Evolutionary conservation across 53 echinoderm and acorn worm species (phyloP), one percentile per base, ranked within the genome.

Genomic region (Hippasteria phrygiana): DNA sequence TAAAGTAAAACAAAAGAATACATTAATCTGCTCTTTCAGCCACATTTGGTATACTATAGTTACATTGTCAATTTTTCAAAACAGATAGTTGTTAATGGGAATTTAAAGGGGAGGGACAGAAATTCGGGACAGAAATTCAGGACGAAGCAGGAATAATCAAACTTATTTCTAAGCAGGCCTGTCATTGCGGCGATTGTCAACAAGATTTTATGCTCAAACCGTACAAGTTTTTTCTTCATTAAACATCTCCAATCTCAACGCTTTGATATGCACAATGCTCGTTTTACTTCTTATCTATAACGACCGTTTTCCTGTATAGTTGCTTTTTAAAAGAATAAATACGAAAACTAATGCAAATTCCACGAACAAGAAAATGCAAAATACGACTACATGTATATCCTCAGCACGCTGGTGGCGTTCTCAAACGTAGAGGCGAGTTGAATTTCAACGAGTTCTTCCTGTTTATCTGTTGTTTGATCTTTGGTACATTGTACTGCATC

Each of bases 141-240:
- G n/a, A 20, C 2, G 27, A 46, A 46, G 42, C 22, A 80, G 29
- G 56, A 56, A 26, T 24, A 59, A 59, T 28, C 24, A 12, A 34
- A 55, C 24, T 78, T 40, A 38, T 32, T 34, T 80, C 42, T 56
- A 54, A 39, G 80, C 62, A 62, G 80, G 81, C 81, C 81, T 55
- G 62, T 64, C 37, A 81, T 28, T 81, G 64, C 38, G 81, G 62
- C 80, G 80, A 80, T 80, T 80, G 80, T 80, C 80, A 80, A 62
- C 80, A 80, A 80, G 43, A 63, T 55, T 35, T 74, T 74, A 20
- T 27, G 14, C 28, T 18, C 33, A 34, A 32, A 24, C 51, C 76
- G 76, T 76, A 51, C 76, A 76, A 76, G 75, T 46, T 75, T 46
- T 69, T 75, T 51, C 16, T 16, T 54, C 24, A 40, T 13, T 24